Evolutionary conservation across 37 sponge, comb jelly and placozoan species (phyloP).

Genomic region (Mnemiopsis leidyi): DNA sequence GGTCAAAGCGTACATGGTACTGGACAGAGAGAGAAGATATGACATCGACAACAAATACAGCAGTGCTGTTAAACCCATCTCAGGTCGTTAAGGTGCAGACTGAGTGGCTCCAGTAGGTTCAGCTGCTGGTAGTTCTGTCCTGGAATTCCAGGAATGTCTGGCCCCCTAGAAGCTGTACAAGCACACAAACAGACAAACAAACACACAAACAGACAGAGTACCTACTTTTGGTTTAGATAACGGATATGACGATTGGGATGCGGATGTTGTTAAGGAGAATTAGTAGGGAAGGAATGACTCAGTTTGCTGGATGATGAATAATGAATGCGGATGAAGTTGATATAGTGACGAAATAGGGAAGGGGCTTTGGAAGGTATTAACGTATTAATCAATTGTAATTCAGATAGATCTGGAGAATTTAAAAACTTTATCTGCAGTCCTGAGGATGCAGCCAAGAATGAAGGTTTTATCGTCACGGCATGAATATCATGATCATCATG

Average conservation of each 20-base stretch:
- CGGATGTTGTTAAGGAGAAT: background rate
- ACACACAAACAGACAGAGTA: background rate
- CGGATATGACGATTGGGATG: background rate
- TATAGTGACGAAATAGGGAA: background rate
- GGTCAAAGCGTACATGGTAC: background rate
- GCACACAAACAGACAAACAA: background rate
- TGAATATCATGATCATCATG: background rate
- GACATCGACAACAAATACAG: background rate
- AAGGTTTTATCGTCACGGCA: background rate
- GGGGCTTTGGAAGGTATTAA: background rate
- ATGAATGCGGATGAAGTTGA: background rate
- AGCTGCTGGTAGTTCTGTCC: background rate
- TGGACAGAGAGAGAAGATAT: no score
- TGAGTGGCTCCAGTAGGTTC: background rate
- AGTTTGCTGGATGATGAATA: background rate
- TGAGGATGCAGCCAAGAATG: background rate
- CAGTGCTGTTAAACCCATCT: background rate
- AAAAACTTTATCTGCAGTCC: background rate
- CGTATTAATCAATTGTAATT: background rate
- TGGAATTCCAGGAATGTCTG: background rate
- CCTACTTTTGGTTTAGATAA: background rate
- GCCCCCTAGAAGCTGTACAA: background rate
- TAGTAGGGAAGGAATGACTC: no score
- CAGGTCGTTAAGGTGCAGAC: background rate
- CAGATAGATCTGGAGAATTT: no score